A percentile compares a stretch with the other conserved stretches of the same genome.
These are phyloP conservation scores for Tachysurus fulvidraco DNA, from an alignment of 2,113 vertebrate species.

Conservation along the genomic window DNA sequence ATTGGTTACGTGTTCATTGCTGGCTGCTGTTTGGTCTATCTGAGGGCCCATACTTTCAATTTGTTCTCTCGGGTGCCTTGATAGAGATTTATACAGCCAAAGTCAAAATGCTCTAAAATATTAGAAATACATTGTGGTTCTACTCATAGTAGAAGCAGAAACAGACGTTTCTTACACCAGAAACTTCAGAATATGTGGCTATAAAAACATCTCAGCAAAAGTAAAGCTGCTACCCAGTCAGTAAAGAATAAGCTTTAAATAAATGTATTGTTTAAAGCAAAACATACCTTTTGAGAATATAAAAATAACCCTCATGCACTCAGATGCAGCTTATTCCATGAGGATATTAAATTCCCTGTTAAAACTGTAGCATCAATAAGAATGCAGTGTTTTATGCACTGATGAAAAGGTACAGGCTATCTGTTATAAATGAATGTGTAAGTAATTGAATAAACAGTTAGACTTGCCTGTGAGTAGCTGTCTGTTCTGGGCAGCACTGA, in stretches of 20 bases:
- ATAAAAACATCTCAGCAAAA: neutral
- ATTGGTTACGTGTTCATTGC: neutral
- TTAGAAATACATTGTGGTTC: neutral
- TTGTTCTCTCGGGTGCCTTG: neutral
- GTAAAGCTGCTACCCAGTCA: neutral
- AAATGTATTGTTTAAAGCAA: too few relatives aligned
- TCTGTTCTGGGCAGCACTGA: constrained; percentile 92
- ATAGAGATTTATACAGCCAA: neutral
- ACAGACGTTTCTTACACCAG: neutral
- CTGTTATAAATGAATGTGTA: neutral
- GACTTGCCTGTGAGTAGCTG: constrained; percentile 89
- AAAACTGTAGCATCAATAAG: neutral
- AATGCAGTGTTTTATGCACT: too few relatives aligned
- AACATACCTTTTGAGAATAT: too few relatives aligned
- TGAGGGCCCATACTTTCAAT: neutral
- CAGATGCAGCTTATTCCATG: neutral
- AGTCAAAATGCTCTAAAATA: neutral
- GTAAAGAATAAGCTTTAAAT: neutral
- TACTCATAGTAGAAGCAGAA: neutral
- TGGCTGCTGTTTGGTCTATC: neutral
- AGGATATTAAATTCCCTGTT: neutral
- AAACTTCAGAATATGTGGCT: neutral
- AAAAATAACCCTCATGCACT: neutral
- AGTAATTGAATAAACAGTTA: neutral
- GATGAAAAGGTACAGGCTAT: neutral